Evolutionary conservation across 2,888 invertebrate species (phyloP), one percentile per base, ranked within the genome.

Genomic region (Trichopria drosophilae): DNA sequence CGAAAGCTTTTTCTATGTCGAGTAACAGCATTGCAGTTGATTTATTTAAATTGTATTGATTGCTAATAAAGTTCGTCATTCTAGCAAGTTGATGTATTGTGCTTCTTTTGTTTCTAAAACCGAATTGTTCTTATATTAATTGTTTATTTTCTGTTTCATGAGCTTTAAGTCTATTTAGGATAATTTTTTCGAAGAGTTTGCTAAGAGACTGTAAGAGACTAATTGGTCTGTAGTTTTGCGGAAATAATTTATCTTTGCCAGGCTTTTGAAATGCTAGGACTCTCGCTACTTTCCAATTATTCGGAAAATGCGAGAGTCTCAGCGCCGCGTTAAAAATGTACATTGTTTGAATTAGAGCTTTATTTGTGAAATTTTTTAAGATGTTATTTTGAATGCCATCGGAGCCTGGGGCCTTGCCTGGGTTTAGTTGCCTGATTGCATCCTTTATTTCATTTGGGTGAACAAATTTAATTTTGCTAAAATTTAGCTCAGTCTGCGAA

Each of bases 1-100:
- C 49, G 34, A 42, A 53, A 6, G 53, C 53, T 16, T 51, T 51
- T 19, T 50, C 52, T 13, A 48, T 32, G 23, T 52, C 41, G 18
- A 48, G 26, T n/a, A 19, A 18, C 3, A 37, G 39, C 9, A 29
- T 29, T 29, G 31, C 31, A 4, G 31, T 29, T 6, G 12, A 15
- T 4, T 31, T 31, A 31, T 31, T 31, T 31, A 15, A 3, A 2
- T 31, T 31, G 16, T 15, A 31, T n/a, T n/a, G n/a, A n/a, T n/a
- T n/a, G n/a, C n/a, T n/a, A n/a, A n/a, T n/a, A n/a, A n/a, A n/a
- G n/a, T n/a, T n/a, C n/a, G n/a, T n/a, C n/a, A n/a, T n/a, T n/a
- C n/a, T n/a, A n/a, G n/a, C n/a, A n/a, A 53, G 16, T 23, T 44
- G 37, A 18, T 53, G 43, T 10, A 29, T 19, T 7, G 53, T 53